Base-by-base conservation (phyloP, 2,888 invertebrate genomes). In the Micoletzkya japonica region DNA sequence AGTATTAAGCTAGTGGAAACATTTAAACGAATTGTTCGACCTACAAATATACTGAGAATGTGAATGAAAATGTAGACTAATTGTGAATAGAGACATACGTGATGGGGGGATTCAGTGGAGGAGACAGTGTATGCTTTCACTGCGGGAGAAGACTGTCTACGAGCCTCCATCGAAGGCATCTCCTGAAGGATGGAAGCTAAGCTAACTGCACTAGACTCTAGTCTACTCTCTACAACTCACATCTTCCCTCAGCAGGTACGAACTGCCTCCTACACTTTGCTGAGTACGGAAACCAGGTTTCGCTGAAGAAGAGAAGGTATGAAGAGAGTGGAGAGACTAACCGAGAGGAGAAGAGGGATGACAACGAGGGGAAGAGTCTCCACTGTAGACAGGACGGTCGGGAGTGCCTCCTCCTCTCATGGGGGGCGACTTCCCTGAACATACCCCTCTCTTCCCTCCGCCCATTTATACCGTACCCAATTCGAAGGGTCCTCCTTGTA, bases 221-320 rank as follows among this genome's bases (percentile, higher is more conserved):
- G 10, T 14, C 44, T 14, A 44, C 44, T 44, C 20, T 14, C 10
- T 20, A 54, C 7, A n/a, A 34, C 64, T 52, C 10, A 66, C 64
- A 54, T 66, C 64, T 28, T 66, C 64, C 28, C 64, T 34, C 10
- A 66, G 28, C 0, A 36, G 54, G 54, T 66, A 66, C 37, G 64
- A 37, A 24, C 54, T 66, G 28, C 54, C 54, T 3, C 54, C 54
- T 7, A 70, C 37, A 32, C 70, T 70, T 56, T 49, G 36, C 54
- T 70, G 70, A 20, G 70, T 50, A 14, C 26, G 6, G 60, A 70
- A 70, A 14, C 37, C 70, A 1, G 70, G 70, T 37, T 70, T 70
- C 37, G 64, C 64, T 66, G 54, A 32, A 54, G 54, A n/a, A 3
- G 14, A 54, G 28, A 49, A 14, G 32, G 7, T 57, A 26, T 10